A percentile compares a stretch with the other conserved stretches of the same genome.
phyloP scores from a whole-genome alignment of 2,888 invertebrate species.

The Ephialtes manifestator region DNA sequence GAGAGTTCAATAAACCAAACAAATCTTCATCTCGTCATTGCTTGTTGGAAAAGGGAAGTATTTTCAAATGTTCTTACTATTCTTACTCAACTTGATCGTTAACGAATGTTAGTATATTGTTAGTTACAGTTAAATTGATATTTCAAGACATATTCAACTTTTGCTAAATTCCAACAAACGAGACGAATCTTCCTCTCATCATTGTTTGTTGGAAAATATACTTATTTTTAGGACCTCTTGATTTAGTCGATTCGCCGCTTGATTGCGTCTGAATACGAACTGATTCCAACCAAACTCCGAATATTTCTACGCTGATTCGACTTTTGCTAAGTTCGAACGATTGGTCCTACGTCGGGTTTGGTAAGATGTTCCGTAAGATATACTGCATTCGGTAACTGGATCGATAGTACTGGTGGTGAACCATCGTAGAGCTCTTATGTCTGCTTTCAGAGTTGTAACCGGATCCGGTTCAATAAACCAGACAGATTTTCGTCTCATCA shows the following conservation, averaged over 20 bases:
- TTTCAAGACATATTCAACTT: background rate
- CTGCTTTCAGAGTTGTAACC: no score
- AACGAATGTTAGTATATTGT: background rate
- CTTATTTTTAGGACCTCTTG: no score
- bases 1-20: constrained; percentile 18
- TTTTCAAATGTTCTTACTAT: background rate
- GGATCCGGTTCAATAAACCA: no score
- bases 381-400: no score
- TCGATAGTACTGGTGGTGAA: no score
- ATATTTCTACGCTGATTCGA: background rate
- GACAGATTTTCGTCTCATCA: no score
- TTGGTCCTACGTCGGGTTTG: background rate
- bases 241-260: no score
- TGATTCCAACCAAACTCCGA: background rate
- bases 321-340: background rate
- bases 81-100: background rate
- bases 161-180: background rate
- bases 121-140: background rate
- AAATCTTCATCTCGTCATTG: background rate
- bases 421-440: no score
- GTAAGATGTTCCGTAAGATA: background rate
- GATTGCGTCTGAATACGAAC: no score
- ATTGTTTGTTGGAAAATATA: background rate
- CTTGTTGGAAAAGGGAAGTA: background rate
- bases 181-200: background rate